A percentile compares a stretch with the other conserved stretches of the same genome.
These are phyloP conservation scores for Psittacula derbiana DNA, from an alignment of 2,797 vertebrate species.

Conservation along the genomic window DNA sequence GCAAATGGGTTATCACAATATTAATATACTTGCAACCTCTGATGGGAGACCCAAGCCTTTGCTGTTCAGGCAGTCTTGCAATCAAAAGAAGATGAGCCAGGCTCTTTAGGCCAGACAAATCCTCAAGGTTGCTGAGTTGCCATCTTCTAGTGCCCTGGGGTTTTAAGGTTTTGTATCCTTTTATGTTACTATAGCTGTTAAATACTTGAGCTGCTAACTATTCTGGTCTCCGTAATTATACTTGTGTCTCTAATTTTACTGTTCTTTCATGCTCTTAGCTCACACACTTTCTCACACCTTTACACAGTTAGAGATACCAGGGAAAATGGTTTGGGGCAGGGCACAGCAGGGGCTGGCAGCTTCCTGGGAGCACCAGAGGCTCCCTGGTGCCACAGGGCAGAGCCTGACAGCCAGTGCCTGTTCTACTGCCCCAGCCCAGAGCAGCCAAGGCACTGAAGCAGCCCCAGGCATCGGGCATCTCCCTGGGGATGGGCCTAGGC, in stretches of 20 bases:
- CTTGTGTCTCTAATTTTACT: background rate
- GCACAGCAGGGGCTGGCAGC: fast-evolving
- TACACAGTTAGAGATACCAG: too few species aligned
- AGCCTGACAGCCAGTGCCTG: background rate
- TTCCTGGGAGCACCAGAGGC: background rate
- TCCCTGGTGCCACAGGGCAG: background rate
- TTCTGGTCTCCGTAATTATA: background rate
- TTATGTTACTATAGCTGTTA: background rate
- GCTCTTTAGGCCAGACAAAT: background rate
- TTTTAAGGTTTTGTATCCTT: background rate
- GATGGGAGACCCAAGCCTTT: background rate
- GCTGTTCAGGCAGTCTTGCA: background rate
- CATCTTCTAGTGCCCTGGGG: background rate
- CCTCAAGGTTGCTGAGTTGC: background rate
- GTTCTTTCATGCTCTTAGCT: background rate
- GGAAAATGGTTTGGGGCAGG: background rate
- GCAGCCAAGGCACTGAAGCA: background rate
- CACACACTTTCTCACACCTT: background rate
- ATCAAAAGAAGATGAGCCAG: background rate
- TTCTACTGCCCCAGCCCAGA: too few species aligned
- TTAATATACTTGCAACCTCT: background rate
- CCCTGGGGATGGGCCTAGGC: too few species aligned
- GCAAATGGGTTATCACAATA: background rate
- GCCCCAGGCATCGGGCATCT: background rate
- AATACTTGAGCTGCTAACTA: background rate